Evolutionary conservation across 2,888 invertebrate genomes (phyloP), one percentile per base, ranked within the genome.

Genomic region (Leucoma salicis): DNA sequence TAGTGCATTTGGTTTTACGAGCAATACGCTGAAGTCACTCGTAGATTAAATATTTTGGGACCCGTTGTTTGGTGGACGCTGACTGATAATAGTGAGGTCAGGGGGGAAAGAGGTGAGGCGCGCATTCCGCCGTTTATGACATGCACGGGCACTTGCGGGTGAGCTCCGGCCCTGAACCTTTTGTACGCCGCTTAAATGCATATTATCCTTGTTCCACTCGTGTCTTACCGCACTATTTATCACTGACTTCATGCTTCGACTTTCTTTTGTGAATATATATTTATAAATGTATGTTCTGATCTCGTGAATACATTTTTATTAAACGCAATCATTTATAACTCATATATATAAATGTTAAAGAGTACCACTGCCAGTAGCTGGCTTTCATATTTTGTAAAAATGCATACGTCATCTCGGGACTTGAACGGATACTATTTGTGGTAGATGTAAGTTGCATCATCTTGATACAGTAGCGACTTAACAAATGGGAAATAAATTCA

Each of bases 341-440:
- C n/a, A n/a, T n/a, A n/a, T n/a, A n/a, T n/a, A n/a, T n/a, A n/a
- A n/a, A n/a, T n/a, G n/a, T n/a, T n/a, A n/a, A 27, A 1, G 37
- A 49, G 33, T 29, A 31, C 15, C 24, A 28, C n/a, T 31, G 14
- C 44, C n/a, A 52, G 57, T 68, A 69, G 66, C 66, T 68, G 66
- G 66, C 49, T 58, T 62, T 66, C 53, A 65, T 63, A 67, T 69
- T 72, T 68, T 62, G 66, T 66, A 66, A 53, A 70, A 52, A n/a
- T n/a, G n/a, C n/a, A 82, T 80, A 81, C 75, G 78, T 77, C 66
- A 61, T 8, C 35, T 54, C 35, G 35, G 58, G 16, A 65, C 59
- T 66, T 82, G 72, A 82, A 84, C 84, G 80, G 73, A 59, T 74
- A 71, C 70, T 82, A 82, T 85, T 85, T 84, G 77, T 70, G 60